Evolutionary conservation across 92 coral and sea anemone genomes (phyloP).

Genomic region (Zoanthus sociatus): DNA sequence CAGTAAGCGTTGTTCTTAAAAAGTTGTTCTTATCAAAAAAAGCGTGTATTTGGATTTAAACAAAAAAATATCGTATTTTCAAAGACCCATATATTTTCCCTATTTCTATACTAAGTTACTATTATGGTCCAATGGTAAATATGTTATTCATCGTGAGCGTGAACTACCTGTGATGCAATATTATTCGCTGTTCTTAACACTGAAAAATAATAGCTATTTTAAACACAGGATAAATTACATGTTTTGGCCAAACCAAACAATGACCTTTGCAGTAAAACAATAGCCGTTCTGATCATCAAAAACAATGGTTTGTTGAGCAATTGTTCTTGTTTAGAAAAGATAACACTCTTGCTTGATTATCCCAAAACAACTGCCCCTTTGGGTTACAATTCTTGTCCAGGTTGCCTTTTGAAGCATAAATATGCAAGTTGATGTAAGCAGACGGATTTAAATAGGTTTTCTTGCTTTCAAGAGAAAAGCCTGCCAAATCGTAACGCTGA

Average conservation of each 20-base stretch:
- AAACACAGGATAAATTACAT: neutral
- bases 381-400: neutral
- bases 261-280: slow-evolving; percentile 1
- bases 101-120: too few species aligned
- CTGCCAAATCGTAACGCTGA: too few species aligned
- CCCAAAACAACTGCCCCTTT: neutral
- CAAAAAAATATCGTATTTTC: too few species aligned
- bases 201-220: neutral
- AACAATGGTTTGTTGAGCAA: slow-evolving; percentile 20
- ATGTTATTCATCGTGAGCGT: too few species aligned
- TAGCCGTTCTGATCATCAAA: neutral
- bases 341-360: neutral
- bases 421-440: neutral
- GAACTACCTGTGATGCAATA: too few species aligned
- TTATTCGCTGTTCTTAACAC: neutral
- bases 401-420: neutral
- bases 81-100: too few species aligned
- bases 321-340: neutral
- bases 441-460: too few species aligned
- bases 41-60: too few species aligned
- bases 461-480: too few species aligned
- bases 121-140: too few species aligned
- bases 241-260: slow-evolving; percentile 12
- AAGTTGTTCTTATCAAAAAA: too few species aligned
- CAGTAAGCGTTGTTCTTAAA: too few species aligned